Evolutionary conservation across 2,888 invertebrate genomes (phyloP), one percentile per base, ranked within the genome.

Genomic region (Masnerella sp.): DNA sequence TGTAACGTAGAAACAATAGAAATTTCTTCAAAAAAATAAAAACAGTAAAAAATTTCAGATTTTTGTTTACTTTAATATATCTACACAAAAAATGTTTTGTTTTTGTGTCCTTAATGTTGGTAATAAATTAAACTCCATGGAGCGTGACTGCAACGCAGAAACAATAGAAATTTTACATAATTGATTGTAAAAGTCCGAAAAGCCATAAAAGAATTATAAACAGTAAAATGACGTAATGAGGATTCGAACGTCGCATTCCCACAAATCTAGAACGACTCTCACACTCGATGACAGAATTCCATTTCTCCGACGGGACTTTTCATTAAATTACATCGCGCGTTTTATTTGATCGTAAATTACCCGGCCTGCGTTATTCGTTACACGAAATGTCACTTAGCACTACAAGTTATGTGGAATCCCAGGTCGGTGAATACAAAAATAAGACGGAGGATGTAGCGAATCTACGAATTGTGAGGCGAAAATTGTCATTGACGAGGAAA

Each of bases 221-320:
- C 40, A 1, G 0, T 40, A 15, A 15, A 40, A 40, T 15, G n/a
- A 15, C 15, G 15, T 17, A 15, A 40, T 43, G 12, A 0, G 5
- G 1, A 22, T 34, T 52, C 30, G 30, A 8, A 12, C 15, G 30
- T 20, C 5, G 8, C 32, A 34, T 7, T 34, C 34, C 28, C 8
- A 20, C 15, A 36, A 52, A 22, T 36, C 36, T 32, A 15, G 36
- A 52, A 42, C 42, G 14, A 56, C 28, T 42, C 30, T 56, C 40
- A 28, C 38, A 38, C 28, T 56, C 18, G 42, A 43, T 58, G 43
- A 43, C 34, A 43, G 28, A 58, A 58, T 58, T 43, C 54, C 54
- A 42, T 56, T 56, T 56, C 54, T 34, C 22, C 25, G 7, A 34
- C 30, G 30, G 9, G 25, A 43, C 30, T 43, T 32, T 42, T 42